Evolutionary conservation across 2,113 vertebrate species (phyloP).

Genomic region (Antennarius striatus): DNA sequence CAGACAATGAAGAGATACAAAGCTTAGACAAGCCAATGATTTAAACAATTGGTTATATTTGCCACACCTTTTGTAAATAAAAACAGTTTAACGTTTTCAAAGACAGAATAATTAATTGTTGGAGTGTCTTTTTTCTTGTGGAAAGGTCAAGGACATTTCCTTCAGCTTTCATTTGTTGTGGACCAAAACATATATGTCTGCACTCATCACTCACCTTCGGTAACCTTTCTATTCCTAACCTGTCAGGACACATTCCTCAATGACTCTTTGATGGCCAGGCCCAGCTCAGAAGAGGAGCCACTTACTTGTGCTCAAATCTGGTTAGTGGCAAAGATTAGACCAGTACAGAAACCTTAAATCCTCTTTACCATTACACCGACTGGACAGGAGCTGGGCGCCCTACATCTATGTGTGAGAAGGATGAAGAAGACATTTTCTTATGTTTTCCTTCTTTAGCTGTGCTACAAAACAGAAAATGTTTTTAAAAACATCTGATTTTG

Average conservation of each 20-base stretch:
- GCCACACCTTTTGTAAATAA: not conserved
- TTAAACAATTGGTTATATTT: slow-evolving; percentile 9
- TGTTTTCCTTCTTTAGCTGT: slow-evolving; percentile 42
- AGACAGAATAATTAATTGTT: not conserved
- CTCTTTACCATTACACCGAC: slow-evolving; percentile 65
- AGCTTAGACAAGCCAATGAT: slow-evolving; percentile 11
- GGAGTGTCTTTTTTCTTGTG: not conserved
- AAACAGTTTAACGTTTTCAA: not conserved
- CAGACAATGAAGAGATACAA: slow-evolving; percentile 35
- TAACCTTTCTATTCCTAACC: slow-evolving; percentile 61
- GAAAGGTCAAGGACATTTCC: slow-evolving; percentile 45
- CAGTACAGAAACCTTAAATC: slow-evolving; percentile 61
- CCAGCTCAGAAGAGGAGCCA: slow-evolving; percentile 57
- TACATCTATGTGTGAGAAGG: slow-evolving; percentile 37
- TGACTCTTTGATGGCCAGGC: slow-evolving; percentile 49
- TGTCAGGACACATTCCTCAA: slow-evolving; percentile 72
- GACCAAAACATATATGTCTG: slow-evolving; percentile 45
- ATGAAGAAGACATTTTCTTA: slow-evolving; percentile 1
- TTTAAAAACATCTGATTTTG: not conserved
- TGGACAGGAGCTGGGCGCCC: slow-evolving; percentile 42
- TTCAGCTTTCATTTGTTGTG: slow-evolving; percentile 45
- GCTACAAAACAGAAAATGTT: slow-evolving; percentile 5
- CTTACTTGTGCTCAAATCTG: slow-evolving; percentile 74
- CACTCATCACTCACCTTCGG: slow-evolving; percentile 57
- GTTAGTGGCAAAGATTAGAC: slow-evolving; percentile 76